Conservation (phyloP, 2,888 invertebrate genomes). For the Meloe dianella region DNA sequence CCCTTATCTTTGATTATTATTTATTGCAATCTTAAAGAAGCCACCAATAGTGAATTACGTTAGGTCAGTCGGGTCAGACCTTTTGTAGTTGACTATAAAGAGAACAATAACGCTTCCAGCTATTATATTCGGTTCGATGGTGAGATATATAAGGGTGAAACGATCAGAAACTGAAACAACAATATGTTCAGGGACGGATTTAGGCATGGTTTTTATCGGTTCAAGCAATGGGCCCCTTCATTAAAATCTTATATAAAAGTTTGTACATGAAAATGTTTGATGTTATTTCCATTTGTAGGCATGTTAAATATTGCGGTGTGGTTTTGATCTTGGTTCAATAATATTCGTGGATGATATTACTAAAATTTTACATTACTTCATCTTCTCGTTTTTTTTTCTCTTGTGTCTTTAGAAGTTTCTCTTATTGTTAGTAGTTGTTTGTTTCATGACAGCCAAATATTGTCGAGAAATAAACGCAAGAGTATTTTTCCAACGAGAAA, state of each 20-base stretch:
- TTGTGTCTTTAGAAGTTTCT: not conserved
- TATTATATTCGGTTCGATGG: constrained; percentile 11
- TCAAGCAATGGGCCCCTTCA: too few species aligned
- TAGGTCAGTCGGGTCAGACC: constrained; percentile 22
- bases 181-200: too few species aligned
- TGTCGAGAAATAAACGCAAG: constrained; percentile 31
- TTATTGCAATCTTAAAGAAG: constrained; percentile 25
- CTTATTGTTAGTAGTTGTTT: not conserved
- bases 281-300: not conserved
- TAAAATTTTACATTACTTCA: not conserved
- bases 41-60: constrained; percentile 25
- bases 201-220: too few species aligned
- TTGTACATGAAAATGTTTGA: not conserved
- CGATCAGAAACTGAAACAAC: not conserved
- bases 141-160: not conserved
- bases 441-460: constrained; percentile 13
- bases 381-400: not conserved
- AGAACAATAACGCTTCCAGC: constrained; percentile 20
- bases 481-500: constrained; percentile 34
- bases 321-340: too few species aligned
- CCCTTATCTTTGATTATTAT: constrained; percentile 34
- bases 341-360: too few species aligned
- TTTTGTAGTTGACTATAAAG: constrained; percentile 23
- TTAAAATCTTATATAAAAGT: too few species aligned
- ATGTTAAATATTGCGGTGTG: not conserved